phyloP scores from a whole-genome alignment of 1,140 invertebrate genomes.

The Diachasmimorpha longicaudata region DNA sequence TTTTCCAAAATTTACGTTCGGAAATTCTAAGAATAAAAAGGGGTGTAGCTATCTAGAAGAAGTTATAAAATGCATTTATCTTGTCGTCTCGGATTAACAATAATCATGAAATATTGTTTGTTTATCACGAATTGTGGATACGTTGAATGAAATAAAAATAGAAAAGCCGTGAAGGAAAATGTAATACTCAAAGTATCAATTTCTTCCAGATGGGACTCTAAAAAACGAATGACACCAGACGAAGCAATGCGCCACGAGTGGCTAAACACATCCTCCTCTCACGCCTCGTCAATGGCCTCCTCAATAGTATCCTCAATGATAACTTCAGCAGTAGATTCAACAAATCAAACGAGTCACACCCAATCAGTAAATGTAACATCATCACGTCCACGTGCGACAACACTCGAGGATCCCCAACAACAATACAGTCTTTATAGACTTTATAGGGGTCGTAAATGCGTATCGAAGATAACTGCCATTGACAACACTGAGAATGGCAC shows the following conservation, averaged over 20 bases:
- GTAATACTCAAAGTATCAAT: slow-evolving; percentile 18
- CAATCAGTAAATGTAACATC: slow-evolving; percentile 43
- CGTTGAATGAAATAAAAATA: too few relatives aligned
- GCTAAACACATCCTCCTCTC: slow-evolving; percentile 60
- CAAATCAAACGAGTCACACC: slow-evolving; percentile 44
- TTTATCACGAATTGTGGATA: too few relatives aligned
- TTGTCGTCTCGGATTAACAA: too few relatives aligned
- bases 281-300: slow-evolving; percentile 48
- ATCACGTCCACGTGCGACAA: slow-evolving; percentile 42
- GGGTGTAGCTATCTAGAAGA: too few relatives aligned
- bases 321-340: slow-evolving; percentile 42
- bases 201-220: slow-evolving; percentile 85
- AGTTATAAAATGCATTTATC: too few relatives aligned
- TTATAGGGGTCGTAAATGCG: slow-evolving; percentile 53
- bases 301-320: slow-evolving; percentile 43
- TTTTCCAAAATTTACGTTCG: too few relatives aligned
- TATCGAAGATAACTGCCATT: slow-evolving; percentile 50
- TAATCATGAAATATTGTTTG: too few relatives aligned
- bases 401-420: slow-evolving; percentile 49
- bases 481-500: slow-evolving; percentile 42
- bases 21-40: too few relatives aligned
- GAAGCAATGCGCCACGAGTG: slow-evolving; percentile 84
- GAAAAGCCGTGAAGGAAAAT: too few relatives aligned
- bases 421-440: slow-evolving; percentile 54
- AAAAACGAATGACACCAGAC: slow-evolving; percentile 89